Evolutionary conservation across 2,797 vertebrate species (phyloP).

Genomic region (Hoplostethus atlanticus): DNA sequence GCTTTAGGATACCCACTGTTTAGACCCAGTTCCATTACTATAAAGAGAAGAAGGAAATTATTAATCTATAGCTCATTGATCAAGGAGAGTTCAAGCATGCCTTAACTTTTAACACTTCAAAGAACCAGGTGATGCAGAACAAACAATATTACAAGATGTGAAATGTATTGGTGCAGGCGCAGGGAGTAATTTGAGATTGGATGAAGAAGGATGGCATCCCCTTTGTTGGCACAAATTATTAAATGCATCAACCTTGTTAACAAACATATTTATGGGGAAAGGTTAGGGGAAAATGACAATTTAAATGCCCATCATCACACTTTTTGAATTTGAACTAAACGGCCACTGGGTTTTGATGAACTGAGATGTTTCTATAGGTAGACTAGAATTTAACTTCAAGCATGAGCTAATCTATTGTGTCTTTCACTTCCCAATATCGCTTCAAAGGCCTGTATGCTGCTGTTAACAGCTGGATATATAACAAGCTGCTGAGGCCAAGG

Average conservation of each 20-base stretch:
- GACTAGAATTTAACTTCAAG: constrained; percentile 47
- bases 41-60: too few relatives aligned
- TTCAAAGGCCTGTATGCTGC: constrained; percentile 62
- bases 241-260: not conserved
- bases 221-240: not conserved
- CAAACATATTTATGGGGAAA: too few relatives aligned
- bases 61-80: too few relatives aligned
- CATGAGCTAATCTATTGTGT: constrained; percentile 61
- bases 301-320: not conserved
- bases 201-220: constrained; percentile 6
- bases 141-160: too few relatives aligned
- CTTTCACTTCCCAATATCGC: constrained; percentile 43
- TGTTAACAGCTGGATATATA: constrained; percentile 68
- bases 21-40: too few relatives aligned
- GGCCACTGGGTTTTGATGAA: not conserved
- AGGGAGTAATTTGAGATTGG: not conserved
- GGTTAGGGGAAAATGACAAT: not conserved
- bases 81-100: too few relatives aligned
- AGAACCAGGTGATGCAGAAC: too few relatives aligned
- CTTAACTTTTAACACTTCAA: too few relatives aligned
- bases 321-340: not conserved
- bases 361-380: constrained; percentile 28
- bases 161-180: not conserved
- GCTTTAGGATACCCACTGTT: too few relatives aligned
- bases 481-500: constrained; percentile 41